phyloP scores from a whole-genome alignment of 2,888 invertebrate species.

The Drosophila gaucha region DNA sequence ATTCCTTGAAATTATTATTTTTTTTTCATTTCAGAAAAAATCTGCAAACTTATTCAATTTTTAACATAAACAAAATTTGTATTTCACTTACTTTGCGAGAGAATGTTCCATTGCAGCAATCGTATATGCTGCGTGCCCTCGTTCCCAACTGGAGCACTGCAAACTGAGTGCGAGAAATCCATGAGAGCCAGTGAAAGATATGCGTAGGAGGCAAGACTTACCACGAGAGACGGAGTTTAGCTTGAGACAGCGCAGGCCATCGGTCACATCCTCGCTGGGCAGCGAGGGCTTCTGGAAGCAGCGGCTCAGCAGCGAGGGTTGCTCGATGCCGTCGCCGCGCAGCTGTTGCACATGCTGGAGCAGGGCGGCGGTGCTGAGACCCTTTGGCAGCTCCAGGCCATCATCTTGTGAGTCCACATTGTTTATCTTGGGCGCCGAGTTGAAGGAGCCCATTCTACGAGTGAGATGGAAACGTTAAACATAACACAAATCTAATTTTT shows the following conservation, averaged over 20 bases:
- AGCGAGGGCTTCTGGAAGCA: constrained; percentile 79
- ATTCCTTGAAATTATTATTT: neutral
- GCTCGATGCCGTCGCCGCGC: constrained; percentile 83
- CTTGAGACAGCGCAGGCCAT: constrained; percentile 83
- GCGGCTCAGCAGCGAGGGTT: constrained; percentile 85
- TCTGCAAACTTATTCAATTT: neutral
- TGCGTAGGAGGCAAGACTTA: constrained; percentile 10
- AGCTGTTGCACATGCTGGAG: constrained; percentile 86
- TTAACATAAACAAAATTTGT: too few relatives aligned
- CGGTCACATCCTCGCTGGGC: constrained; percentile 79
- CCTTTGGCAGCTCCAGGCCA: constrained; percentile 85
- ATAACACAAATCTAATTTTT: neutral
- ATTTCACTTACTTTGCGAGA: constrained; percentile 88
- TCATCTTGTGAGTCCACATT: constrained; percentile 88
- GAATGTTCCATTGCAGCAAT: constrained; percentile 89
- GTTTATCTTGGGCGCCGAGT: constrained; percentile 88
- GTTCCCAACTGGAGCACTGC: constrained; percentile 85
- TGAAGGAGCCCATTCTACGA: constrained; percentile 90
- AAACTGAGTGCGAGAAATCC: constrained; percentile 80
- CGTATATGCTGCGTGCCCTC: constrained; percentile 85
- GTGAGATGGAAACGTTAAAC: neutral
- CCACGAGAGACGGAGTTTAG: constrained; percentile 85
- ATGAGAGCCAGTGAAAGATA: neutral
- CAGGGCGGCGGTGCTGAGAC: constrained; percentile 85
- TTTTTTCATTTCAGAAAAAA: neutral